Evolutionary conservation across 1,140 invertebrate genomes (phyloP).

Genomic region (Brachionus plicatilis): DNA sequence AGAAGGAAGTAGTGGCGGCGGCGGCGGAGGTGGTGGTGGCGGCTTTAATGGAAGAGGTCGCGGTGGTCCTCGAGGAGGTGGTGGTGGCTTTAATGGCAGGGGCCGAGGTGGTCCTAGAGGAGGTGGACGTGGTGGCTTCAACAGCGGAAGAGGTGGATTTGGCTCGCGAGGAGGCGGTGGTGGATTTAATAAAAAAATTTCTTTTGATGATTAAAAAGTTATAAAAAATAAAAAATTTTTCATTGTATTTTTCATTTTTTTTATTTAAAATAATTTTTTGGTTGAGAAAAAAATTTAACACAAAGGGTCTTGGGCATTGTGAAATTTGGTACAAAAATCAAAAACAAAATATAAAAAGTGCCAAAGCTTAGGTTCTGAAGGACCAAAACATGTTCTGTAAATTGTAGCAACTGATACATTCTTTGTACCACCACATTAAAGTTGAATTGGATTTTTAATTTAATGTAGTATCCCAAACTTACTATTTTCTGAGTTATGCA

Average conservation of each 20-base stretch:
- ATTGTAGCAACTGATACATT: too few species aligned
- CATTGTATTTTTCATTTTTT: background rate
- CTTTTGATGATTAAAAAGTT: slow-evolving; percentile 16
- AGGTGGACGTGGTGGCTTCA: background rate
- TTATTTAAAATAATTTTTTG: background rate
- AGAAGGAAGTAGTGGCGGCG: background rate
- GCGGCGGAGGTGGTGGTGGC: background rate
- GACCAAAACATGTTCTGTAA: too few species aligned
- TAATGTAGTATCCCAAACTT: too few species aligned
- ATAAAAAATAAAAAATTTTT: slow-evolving; percentile 20
- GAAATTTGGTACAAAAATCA: too few species aligned
- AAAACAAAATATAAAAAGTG: too few species aligned
- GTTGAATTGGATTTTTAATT: too few species aligned
- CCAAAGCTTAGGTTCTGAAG: too few species aligned
- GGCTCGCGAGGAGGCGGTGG: background rate
- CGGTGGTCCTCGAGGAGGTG: background rate
- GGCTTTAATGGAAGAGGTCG: background rate
- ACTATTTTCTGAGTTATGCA: too few species aligned
- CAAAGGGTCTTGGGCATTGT: too few species aligned
- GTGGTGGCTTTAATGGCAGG: background rate
- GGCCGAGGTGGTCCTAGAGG: background rate
- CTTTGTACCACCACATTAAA: too few species aligned
- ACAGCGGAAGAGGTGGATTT: slow-evolving; percentile 17
- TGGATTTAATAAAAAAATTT: slow-evolving; percentile 7
- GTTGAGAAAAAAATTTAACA: background rate